Base-by-base conservation (phyloP, 2,888 invertebrate genomes). In the Rhamnusium bicolor region DNA sequence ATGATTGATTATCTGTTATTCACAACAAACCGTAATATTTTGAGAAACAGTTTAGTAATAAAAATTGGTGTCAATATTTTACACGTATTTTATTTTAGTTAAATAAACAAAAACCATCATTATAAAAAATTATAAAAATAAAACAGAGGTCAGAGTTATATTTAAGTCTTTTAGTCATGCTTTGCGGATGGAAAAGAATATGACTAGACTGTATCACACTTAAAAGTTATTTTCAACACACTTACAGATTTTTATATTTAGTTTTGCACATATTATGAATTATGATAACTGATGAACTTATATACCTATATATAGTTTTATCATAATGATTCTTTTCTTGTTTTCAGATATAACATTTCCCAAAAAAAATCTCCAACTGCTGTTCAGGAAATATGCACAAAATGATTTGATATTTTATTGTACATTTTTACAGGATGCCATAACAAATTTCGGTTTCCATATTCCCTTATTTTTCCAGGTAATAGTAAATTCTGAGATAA, bases 1-100 rank as follows among this genome's bases (percentile, higher is more conserved):
- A 27, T 56, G 54, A 56, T 56, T 56, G 54, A 56, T 56, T 24
- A 16, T n/a, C 27, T 56, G 8, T 56, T 54, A 27, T 21, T 54
- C 14, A 14, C 27, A 8, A 27, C 16, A 56, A 56, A 14, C 14
- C 24, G 54, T 56, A 24, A 56, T 56, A 56, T 24, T 56, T n/a
- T 27, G n/a, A 19, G 27, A 56, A 27, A 54, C n/a, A 8, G 4
- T 21, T 12, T 12, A 54, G 0, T 54, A 21, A 12, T 24, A 10
- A 21, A 21, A 8, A 10, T 8, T 19, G 6, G 1, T 53, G 24
- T 53, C 21, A 24, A 53, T 6, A 53, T 21, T 12, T 10, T 27
- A 27, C 54, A 24, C 21, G 40, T 56, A 27, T 7, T 24, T 24
- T 56, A 56, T 56, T 56, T 14, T 56, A n/a, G 14, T 14, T 16